Evolutionary conservation across 2,888 invertebrate genomes (phyloP), one percentile per base, ranked within the genome.

Genomic region (Hemicrepidius hirtus): DNA sequence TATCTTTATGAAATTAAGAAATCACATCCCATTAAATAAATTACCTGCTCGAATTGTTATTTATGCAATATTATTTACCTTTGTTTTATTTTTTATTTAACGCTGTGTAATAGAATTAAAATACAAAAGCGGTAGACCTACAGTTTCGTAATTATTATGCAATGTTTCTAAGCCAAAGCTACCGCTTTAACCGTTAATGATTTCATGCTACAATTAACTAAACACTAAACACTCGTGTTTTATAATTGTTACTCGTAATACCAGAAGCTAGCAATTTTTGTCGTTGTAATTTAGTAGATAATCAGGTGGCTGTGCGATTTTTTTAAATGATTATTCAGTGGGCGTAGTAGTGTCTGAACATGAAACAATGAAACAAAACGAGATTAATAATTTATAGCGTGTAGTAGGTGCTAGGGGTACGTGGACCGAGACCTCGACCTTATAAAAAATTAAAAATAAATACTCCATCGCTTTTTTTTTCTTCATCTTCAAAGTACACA

Each of bases 141-240:
- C 40, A 2, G 40, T 40, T 40, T 40, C 40, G 20, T 18, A 46
- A 46, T 20, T 18, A 46, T 46, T 46, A 46, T 18, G 18, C 16
- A 46, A 46, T 18, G 9, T 16, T 46, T 10, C 40, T 40, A 13
- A 13, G 4, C 40, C 5, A 32, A 32, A 9, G 2, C 20, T 46
- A 16, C 46, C 46, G 46, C 13, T 10, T 4, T 46, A 28, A 16
- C 46, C 46, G 20, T 46, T 46, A 46, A 46, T 18, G 18, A 46
- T 46, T 13, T 46, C 46, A 46, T 46, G 46, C 46, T 46, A 46
- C 46, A 46, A 46, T 46, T 46, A 46, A 46, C 18, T 46, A 46
- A 40, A 37, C 37, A 12, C 37, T n/a, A 37, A 44, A 16, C 46
- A 46, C 16, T 18, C 16, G 40, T 10, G 46, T 46, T 18, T 46